phyloP scores from a whole-genome alignment of 2,113 vertebrate genomes.

The Odontesthes bonariensis region DNA sequence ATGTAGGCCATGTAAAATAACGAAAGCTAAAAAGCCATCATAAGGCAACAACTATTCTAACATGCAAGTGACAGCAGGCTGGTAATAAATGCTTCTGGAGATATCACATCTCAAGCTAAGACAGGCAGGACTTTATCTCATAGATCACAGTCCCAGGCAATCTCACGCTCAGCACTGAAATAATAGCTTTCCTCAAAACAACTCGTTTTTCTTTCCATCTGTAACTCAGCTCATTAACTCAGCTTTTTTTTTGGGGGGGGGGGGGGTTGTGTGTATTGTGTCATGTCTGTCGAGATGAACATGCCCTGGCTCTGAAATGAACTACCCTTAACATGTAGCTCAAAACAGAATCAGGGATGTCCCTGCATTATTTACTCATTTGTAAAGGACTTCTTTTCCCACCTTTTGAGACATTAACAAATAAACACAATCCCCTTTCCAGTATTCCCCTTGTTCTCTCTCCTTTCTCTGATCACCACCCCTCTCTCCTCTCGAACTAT shows the following conservation, averaged over 20 bases:
- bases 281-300: not conserved
- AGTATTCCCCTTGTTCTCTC: not conserved
- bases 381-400: not conserved
- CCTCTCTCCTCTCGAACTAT: too few relatives aligned
- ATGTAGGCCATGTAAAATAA: slow-evolving; percentile 4
- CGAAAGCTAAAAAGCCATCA: slow-evolving; percentile 5
- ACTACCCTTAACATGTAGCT: slow-evolving; percentile 31
- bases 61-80: slow-evolving; percentile 26
- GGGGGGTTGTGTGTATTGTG: not conserved
- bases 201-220: slow-evolving; percentile 49
- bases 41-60: slow-evolving; percentile 27
- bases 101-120: slow-evolving; percentile 47
- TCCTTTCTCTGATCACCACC: too few relatives aligned
- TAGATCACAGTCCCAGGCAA: slow-evolving; percentile 59
- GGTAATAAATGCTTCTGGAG: slow-evolving; percentile 42
- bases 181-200: slow-evolving; percentile 47
- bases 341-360: not conserved
- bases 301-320: slow-evolving; percentile 21
- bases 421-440: not conserved
- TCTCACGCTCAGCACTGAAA: slow-evolving; percentile 49
- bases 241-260: not conserved
- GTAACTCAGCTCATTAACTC: too few relatives aligned
- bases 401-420: not conserved
- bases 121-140: slow-evolving; percentile 47
- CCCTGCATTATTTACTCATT: not conserved